Base-by-base conservation (phyloP, 1,140 invertebrate genomes). In the Mesaphorura yosii region DNA sequence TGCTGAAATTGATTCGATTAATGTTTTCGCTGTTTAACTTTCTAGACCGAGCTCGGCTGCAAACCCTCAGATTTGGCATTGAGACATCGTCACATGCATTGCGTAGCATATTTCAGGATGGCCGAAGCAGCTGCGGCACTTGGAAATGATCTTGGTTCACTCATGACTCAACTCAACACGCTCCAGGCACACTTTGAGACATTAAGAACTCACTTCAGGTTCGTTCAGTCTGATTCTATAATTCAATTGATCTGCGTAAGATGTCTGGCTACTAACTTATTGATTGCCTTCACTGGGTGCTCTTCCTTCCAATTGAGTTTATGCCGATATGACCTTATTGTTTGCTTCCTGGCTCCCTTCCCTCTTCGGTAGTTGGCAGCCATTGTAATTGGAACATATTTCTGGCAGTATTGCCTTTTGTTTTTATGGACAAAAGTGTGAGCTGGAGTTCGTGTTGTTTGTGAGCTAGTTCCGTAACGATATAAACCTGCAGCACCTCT, bases 81-180 rank as follows among this genome's bases (percentile, higher is more conserved):
- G 39, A 53, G 53, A 46, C 56, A 62, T 39, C 39, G 44, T 51
- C 60, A 58, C 37, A 37, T 42, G 19, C 50, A 56, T 31, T 58
- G 60, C 29, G 53, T 51, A 29, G 58, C 55, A 51, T 62, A 62
- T 50, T 58, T 62, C 10, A 45, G 56, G 29, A 55, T 62, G 51
- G 53, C 56, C 10, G 60, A 62, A 25, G 47, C 55, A 47, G 59
- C 59, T 41, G 49, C 45, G 10, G 52, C 53, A 23, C 39, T 61
- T 17, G 55, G 55, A 17, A 49, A 34, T 28, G 49, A 58, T 34
- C 39, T 58, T 5, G 39, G 49, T n/a, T 39, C 42, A 25, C 34
- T 57, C 14, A 41, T 55, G 20, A 20, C 28, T 7, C 25, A 48
- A 41, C 54, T 58, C 31, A 50, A 41, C 14, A 34, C 37, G 20